Conservation (phyloP, 2,888 invertebrate species). For the Amiota minor region DNA sequence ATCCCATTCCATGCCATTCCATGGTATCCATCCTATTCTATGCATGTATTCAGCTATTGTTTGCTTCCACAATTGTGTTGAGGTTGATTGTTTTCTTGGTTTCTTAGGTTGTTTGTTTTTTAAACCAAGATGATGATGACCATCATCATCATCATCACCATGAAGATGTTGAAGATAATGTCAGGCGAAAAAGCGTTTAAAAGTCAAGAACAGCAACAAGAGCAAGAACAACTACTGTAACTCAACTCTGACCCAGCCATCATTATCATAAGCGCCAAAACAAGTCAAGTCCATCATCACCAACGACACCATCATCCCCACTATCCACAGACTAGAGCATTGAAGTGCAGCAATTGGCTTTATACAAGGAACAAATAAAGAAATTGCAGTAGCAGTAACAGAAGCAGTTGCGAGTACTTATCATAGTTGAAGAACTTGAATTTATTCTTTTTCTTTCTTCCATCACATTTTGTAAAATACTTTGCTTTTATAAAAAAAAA, state of each 20-base stretch:
- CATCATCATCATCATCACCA: not conserved
- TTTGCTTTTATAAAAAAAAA: no score
- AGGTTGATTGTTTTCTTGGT: not conserved
- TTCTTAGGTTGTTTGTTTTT: not conserved
- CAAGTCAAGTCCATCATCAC: not conserved
- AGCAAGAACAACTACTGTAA: not conserved
- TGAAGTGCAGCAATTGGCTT: slow-evolving; percentile 13
- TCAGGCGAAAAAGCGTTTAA: slow-evolving; percentile 8
- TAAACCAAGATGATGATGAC: not conserved
- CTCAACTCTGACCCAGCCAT: no score
- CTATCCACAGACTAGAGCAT: not conserved
- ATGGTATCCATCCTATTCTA: no score
- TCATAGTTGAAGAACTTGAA: no score
- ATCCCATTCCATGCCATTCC: no score
- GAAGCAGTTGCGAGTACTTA: no score
- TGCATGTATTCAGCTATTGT: not conserved
- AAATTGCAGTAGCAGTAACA: not conserved
- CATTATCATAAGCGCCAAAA: no score
- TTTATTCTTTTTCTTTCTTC: no score
- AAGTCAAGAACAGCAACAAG: slow-evolving; percentile 24
- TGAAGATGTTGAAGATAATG: not conserved
- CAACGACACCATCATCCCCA: not conserved
- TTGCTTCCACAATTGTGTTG: slow-evolving; percentile 33
- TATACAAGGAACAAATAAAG: not conserved
- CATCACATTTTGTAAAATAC: no score